Evolutionary conservation across 30 jellyfish, hydroid and myxozoan genomes (phyloP), one percentile per base, ranked within the genome.

Genomic region (Turritopsis dohrnii): DNA sequence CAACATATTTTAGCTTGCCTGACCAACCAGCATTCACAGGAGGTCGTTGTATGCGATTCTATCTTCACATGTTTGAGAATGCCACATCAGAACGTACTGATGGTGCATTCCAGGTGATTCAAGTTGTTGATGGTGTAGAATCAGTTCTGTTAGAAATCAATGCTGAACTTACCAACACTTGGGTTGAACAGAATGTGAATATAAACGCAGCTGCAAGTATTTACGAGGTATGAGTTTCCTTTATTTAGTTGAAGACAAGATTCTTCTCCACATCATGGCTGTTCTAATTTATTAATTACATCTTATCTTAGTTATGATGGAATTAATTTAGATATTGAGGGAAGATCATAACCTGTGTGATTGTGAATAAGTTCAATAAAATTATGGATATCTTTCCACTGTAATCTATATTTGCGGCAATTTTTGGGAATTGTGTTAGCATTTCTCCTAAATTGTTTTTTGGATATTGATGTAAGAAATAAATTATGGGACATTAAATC

Each of bases 11-110:
- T 19, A n/a, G 31, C 22, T n/a, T 69, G 28, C 31, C 31, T 19
- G 30, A 19, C 9, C 30, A 7, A n/a, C 77, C 77, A 7, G 77
- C 77, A 69, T 69, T 69, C 22, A 69, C 31, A n/a, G 77, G 77
- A n/a, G 9, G 9, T 27, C 28, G 77, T n/a, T 69, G 77, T 27
- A 69, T 69, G 77, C 16, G 77, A 69, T 69, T 69, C 30, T 69
- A 27, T 23, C 77, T 69, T 69, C 77, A 69, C 77, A 69, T 69
- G 77, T 69, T n/a, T 69, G 77, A 69, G 19, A 69, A 69, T 19
- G 30, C 4, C 30, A 69, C 77, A n/a, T 1, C 30, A 69, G 27
- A 21, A 66, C 29, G 9, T 1, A 9, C 0, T 7, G 8, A 1
- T 69, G 77, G 77, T 27, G 77, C 9, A 0, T 69, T 69, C 30